phyloP scores from a whole-genome alignment of 1,140 invertebrate genomes.

The Penaeus vannamei region DNA sequence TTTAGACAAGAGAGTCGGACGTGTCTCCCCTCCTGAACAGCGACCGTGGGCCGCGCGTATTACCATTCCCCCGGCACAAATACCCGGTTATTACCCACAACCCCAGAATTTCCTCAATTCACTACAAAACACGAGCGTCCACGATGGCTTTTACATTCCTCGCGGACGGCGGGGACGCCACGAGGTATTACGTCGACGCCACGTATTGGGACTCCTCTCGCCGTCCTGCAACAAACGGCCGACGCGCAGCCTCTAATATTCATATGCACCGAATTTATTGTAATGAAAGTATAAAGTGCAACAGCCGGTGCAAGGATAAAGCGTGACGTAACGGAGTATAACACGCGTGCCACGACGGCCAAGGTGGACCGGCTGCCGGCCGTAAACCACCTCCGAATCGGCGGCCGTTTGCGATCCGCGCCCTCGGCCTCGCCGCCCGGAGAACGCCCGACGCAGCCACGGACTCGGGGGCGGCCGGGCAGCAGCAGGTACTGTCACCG shows the following conservation, averaged over 20 bases:
- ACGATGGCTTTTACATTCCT: constrained; percentile 29
- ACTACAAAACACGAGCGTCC: constrained; percentile 34
- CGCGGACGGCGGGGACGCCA: background rate
- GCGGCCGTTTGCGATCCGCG: no score
- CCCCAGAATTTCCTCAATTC: constrained; percentile 32
- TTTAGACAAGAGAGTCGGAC: constrained; percentile 23
- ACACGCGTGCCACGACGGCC: no score
- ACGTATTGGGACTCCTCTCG: constrained; percentile 15
- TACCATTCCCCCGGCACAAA: constrained; percentile 36
- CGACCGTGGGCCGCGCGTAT: constrained; percentile 23
- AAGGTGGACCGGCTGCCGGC: no score
- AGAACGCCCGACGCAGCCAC: no score
- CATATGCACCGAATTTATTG: constrained; percentile 14
- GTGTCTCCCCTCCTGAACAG: constrained; percentile 18
- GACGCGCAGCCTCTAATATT: background rate
- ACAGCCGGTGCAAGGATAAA: no score
- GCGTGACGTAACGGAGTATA: no score
- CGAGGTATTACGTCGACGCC: background rate
- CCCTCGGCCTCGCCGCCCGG: no score
- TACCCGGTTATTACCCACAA: constrained; percentile 39
- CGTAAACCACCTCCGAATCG: no score
- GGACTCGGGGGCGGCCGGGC: no score
- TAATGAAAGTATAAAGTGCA: background rate
- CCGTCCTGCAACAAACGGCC: constrained; percentile 22
- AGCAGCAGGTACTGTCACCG: no score